A percentile compares a stretch with the other conserved stretches of the same genome.
Evolutionary conservation across 1,140 invertebrate genomes (phyloP).

Genomic region (Lethocerus indicus): DNA sequence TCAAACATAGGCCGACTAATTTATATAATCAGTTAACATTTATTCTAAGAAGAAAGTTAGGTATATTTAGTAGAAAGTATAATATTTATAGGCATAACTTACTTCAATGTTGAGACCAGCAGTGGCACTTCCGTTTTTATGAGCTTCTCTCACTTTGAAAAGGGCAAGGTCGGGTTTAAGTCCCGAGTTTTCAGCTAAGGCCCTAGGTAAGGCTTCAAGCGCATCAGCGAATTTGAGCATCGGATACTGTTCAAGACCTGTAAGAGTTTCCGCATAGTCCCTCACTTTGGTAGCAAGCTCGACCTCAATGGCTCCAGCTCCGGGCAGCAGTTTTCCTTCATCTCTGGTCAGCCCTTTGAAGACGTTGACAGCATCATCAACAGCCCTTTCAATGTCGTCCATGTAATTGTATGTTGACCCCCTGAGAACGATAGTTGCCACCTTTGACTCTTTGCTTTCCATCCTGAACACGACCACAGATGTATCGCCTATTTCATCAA

Average conservation of each 20-base stretch:
- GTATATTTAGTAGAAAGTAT: background rate
- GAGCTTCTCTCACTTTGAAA: conserved; percentile 81
- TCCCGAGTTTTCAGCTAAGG: conserved; percentile 88
- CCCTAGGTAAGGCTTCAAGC: conserved; percentile 78
- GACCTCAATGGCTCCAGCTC: conserved; percentile 89
- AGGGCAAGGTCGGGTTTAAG: conserved; percentile 71
- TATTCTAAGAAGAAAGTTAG: background rate
- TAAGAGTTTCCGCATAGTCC: conserved; percentile 81
- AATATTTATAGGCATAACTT: conserved; percentile 15
- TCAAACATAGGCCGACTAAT: too few species aligned
- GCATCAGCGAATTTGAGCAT: conserved; percentile 88
- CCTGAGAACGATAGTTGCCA: conserved; percentile 85
- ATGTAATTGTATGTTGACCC: conserved; percentile 97
- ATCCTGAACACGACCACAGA: conserved; percentile 81
- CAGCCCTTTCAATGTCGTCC: conserved; percentile 96
- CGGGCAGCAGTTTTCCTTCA: conserved; percentile 70
- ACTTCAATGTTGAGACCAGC: conserved; percentile 81
- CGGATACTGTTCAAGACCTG: conserved; percentile 93
- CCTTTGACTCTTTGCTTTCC: conserved; percentile 59
- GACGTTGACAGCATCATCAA: conserved; percentile 98
- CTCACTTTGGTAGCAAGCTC: conserved; percentile 82
- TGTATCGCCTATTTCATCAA: conserved; percentile 95
- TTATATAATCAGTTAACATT: too few species aligned
- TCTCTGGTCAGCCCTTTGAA: conserved; percentile 72
- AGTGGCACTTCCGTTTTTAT: conserved; percentile 72